Conservation (phyloP, 2,113 vertebrate species). For the Ifrita kowaldi region DNA sequence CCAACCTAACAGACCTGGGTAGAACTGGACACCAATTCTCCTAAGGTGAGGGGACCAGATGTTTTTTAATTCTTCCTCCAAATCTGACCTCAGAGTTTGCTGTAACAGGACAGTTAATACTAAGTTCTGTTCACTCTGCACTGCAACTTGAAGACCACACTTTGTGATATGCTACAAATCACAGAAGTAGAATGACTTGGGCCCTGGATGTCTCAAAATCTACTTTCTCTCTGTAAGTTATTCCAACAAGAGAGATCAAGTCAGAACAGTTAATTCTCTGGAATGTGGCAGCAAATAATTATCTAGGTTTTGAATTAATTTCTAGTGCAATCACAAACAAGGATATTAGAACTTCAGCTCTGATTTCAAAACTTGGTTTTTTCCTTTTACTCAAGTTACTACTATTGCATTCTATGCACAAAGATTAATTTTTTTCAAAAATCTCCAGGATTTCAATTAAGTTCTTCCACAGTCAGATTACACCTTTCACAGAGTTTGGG, state of each 20-base stretch:
- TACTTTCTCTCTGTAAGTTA: fast-evolving
- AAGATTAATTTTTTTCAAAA: background rate
- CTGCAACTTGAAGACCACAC: background rate
- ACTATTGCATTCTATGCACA: background rate
- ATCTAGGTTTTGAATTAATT: background rate
- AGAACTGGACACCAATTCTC: background rate
- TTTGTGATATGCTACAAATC: background rate
- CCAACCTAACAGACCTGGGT: background rate
- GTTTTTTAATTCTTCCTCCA: background rate
- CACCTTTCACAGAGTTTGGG: background rate
- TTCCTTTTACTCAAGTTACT: background rate
- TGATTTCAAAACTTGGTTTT: background rate
- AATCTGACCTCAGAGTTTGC: background rate
- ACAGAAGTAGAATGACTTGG: background rate
- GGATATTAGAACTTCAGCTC: background rate
- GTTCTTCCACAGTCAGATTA: background rate
- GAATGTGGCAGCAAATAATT: background rate
- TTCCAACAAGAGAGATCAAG: background rate
- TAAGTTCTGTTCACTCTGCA: background rate
- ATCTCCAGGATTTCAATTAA: background rate
- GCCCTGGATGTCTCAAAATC: background rate
- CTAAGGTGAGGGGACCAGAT: background rate
- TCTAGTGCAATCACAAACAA: background rate
- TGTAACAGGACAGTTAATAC: background rate
- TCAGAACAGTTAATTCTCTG: background rate